phyloP scores from a whole-genome alignment of 2,888 invertebrate species.

The Julus scandinavius region DNA sequence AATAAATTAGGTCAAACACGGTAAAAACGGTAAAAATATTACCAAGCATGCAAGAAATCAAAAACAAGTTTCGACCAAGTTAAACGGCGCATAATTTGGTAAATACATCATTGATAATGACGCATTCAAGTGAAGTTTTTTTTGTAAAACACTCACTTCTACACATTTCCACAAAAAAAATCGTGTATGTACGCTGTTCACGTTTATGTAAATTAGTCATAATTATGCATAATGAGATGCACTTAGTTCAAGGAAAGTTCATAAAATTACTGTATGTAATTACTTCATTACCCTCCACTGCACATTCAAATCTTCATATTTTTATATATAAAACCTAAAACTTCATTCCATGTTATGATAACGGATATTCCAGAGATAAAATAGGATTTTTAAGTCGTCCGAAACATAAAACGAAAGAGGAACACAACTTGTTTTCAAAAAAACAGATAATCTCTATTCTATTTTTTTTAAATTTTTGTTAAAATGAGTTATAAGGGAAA shows the following conservation, averaged over 20 bases:
- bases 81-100: background rate
- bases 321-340: background rate
- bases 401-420: background rate
- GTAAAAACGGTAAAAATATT: slow-evolving; percentile 38
- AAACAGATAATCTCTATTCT: too few species aligned
- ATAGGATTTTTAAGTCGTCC: background rate
- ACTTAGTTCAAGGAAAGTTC: background rate
- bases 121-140: background rate
- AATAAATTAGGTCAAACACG: slow-evolving; percentile 1
- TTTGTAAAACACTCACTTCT: background rate
- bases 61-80: background rate
- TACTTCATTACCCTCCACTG: background rate
- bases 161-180: slow-evolving; percentile 40
- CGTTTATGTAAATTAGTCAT: background rate
- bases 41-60: background rate
- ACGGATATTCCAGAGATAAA: background rate
- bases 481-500: too few species aligned
- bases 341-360: background rate
- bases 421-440: too few species aligned
- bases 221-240: background rate
- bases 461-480: too few species aligned
- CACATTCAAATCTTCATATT: background rate
- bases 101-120: background rate
- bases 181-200: background rate
- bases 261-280: background rate